Percentiles rank a stretch among this genome's conserved stretches.
Conservation (phyloP, 2,113 vertebrate species). For the Etheostoma spectabile region DNA sequence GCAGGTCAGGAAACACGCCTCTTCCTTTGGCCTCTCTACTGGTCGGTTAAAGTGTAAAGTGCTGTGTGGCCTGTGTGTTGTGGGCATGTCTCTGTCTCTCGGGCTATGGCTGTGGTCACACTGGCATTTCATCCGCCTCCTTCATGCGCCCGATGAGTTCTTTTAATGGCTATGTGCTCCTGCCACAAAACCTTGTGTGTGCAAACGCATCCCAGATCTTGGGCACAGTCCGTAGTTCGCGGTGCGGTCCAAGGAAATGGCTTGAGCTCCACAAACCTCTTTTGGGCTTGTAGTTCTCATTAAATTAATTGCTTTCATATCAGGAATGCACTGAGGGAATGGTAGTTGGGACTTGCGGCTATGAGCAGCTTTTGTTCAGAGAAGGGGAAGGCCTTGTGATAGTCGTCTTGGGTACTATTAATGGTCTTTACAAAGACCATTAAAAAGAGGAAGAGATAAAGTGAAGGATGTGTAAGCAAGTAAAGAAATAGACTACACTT, state of each 20-base stretch:
- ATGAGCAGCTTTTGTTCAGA: slow-evolving; percentile 62
- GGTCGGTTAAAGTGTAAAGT: slow-evolving; percentile 63
- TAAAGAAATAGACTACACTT: slow-evolving; percentile 54
- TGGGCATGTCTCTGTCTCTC: slow-evolving; percentile 68
- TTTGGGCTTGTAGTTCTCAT: slow-evolving; percentile 68
- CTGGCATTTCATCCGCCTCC: slow-evolving; percentile 60
- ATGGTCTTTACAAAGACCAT: slow-evolving; percentile 55
- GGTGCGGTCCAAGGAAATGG: slow-evolving; percentile 47
- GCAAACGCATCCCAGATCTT: slow-evolving; percentile 68
- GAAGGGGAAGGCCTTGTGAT: slow-evolving; percentile 44
- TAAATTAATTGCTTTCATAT: slow-evolving; percentile 77
- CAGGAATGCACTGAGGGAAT: slow-evolving; percentile 68
- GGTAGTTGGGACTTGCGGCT: slow-evolving; percentile 41
- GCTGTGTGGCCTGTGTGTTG: slow-evolving; percentile 71
- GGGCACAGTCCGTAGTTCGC: slow-evolving; percentile 35
- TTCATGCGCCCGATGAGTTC: slow-evolving; percentile 41
- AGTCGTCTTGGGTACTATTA: slow-evolving; percentile 54
- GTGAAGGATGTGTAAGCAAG: slow-evolving; percentile 47
- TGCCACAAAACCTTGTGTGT: slow-evolving; percentile 61
- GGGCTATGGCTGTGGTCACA: slow-evolving; percentile 64
- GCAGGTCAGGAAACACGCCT: slow-evolving; percentile 61
- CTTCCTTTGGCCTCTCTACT: slow-evolving; percentile 66
- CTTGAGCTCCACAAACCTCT: slow-evolving; percentile 55
- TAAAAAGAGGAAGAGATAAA: slow-evolving; percentile 51
- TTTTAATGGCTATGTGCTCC: slow-evolving; percentile 51